Evolutionary conservation across 2,797 vertebrate genomes (phyloP), one percentile per base, ranked within the genome.

Genomic region (Coregonus sp.): DNA sequence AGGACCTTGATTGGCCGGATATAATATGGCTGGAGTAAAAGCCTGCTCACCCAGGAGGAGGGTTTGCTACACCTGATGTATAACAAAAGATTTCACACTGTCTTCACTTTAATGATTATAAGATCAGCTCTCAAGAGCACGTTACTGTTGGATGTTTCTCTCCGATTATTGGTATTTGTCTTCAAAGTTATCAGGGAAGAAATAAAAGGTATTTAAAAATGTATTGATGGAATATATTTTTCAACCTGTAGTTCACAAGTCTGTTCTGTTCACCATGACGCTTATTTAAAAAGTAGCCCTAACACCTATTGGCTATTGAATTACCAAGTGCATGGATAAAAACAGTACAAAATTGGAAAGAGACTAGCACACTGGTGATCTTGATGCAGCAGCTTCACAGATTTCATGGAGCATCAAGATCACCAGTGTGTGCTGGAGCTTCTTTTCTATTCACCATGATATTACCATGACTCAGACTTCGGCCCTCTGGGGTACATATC

Each of bases 181-280:
- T 47, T 86, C 79, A 77, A 82, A 85, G 73, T 75, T 81, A 81
- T 83, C 79, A 72, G 81, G 40, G 73, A 81, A 29, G 69, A 84
- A 89, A 84, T 86, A 83, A 90, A 86, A 72, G 75, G 63, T 78
- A 76, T 77, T 75, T 29, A 69, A 18, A 37, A 33, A 68, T 63
- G 20, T 29, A 63, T 29, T 25, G 59, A 63, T 63, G 59, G 59
- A 63, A 63, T 63, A 9, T 63, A 18, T 63, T 63, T 63, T 25
- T 29, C 1, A 11, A 20, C 7, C 2, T 63, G 40, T 25, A 29
- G 59, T 61, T 9, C n/a, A 11, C 20, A 4, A 61, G 40, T 47
- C 40, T 11, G 40, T 47, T 12, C 40, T 11, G 40, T 47, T 47
- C 40, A 47, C 40, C 2, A 11, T 47, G 9, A 63, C 1, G 2